Evolutionary conservation across 2,888 invertebrate species (phyloP).

Genomic region (Sialis fuliginosa): DNA sequence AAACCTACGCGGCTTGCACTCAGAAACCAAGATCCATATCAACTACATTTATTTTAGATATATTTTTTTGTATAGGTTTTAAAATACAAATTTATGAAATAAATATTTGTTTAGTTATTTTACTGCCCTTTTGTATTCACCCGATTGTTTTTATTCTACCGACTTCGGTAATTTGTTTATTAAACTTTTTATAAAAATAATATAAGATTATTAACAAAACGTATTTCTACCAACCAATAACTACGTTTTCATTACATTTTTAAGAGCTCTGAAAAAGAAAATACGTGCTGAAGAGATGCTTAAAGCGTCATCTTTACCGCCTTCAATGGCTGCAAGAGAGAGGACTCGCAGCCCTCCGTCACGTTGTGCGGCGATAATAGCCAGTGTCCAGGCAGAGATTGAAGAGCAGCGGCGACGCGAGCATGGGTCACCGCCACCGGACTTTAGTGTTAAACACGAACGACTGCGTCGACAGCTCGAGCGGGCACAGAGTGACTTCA

Average conservation of each 20-base stretch:
- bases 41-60: not conserved
- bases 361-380: not conserved
- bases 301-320: constrained; percentile 43
- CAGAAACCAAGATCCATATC: too few relatives aligned
- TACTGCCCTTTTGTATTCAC: too few relatives aligned
- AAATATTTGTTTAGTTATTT: too few relatives aligned
- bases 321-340: constrained; percentile 48
- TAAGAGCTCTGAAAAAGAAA: constrained; percentile 40
- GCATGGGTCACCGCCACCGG: constrained; percentile 12
- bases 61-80: not conserved
- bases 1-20: too few relatives aligned
- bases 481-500: constrained; percentile 26
- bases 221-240: too few relatives aligned
- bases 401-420: not conserved
- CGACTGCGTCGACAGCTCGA: constrained; percentile 21
- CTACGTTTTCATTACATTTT: too few relatives aligned
- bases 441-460: constrained; percentile 23
- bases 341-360: constrained; percentile 9
- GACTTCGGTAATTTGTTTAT: too few relatives aligned
- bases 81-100: too few relatives aligned
- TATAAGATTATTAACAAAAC: too few relatives aligned
- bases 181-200: too few relatives aligned
- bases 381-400: not conserved
- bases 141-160: too few relatives aligned
- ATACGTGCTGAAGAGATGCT: constrained; percentile 53